Conservation (phyloP, 2,888 invertebrate genomes). For the Volucella inanis region DNA sequence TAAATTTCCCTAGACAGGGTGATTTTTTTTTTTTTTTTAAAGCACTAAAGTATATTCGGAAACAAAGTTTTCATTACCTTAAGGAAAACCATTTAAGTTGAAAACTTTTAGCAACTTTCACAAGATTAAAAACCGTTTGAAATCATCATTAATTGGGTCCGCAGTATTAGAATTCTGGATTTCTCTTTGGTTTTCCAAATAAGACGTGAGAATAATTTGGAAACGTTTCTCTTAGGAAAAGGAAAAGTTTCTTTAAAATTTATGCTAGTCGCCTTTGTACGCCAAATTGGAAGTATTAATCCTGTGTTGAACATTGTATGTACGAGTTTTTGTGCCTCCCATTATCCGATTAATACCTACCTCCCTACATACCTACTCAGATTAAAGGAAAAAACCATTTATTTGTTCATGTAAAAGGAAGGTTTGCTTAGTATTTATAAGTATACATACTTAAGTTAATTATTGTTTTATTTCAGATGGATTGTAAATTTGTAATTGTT, state of each 20-base stretch:
- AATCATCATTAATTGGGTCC: conserved; percentile 68
- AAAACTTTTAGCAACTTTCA: conserved; percentile 72
- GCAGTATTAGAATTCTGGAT: conserved; percentile 16
- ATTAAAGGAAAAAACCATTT: conserved; percentile 24
- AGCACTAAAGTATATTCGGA: conserved; percentile 15
- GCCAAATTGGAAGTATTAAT: conserved; percentile 58
- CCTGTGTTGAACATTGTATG: conserved; percentile 11
- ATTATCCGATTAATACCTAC: conserved; percentile 45
- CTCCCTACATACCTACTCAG: neutral
- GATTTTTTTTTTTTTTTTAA: neutral
- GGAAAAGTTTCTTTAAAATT: conserved; percentile 59
- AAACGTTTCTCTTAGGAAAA: conserved; percentile 37
- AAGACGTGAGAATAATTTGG: conserved; percentile 63
- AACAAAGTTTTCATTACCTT: conserved; percentile 49
- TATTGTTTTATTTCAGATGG: too few relatives aligned
- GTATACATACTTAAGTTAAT: too few relatives aligned
- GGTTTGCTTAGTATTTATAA: too few relatives aligned
- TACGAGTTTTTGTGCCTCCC: conserved; percentile 7
- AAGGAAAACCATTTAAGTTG: conserved; percentile 50
- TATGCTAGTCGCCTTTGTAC: conserved; percentile 48
- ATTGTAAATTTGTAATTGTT: too few relatives aligned
- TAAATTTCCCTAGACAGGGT: neutral
- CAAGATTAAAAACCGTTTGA: conserved; percentile 66
- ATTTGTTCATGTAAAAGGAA: neutral
- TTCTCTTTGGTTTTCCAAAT: conserved; percentile 44